phyloP scores from a whole-genome alignment of 2,113 vertebrate species.

The Hemichromis elongatus region DNA sequence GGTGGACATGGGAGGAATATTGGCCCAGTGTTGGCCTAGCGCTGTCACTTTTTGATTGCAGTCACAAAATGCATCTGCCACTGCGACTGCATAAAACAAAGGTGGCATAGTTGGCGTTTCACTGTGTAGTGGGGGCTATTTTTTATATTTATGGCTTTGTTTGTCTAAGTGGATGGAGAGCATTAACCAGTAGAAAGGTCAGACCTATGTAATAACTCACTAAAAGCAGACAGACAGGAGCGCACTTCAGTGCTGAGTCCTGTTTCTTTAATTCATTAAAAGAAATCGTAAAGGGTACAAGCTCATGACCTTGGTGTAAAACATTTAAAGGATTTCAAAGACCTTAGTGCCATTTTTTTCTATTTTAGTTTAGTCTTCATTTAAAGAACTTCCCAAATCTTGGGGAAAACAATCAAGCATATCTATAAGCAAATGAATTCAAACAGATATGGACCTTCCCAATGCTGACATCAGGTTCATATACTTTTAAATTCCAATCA shows the following conservation, averaged over 20 bases:
- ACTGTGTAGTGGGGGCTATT: not conserved
- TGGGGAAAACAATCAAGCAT: not conserved
- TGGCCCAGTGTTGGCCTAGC: slow-evolving; percentile 15
- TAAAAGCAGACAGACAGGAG: not conserved
- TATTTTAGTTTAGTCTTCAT: not conserved
- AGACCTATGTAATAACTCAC: not conserved
- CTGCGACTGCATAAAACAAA: not conserved
- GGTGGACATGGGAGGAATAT: not conserved
- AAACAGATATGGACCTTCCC: not conserved
- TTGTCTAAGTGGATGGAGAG: not conserved
- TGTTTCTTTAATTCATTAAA: not conserved
- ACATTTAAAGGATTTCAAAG: not conserved
- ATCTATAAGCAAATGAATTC: not conserved
- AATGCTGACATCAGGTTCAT: not conserved
- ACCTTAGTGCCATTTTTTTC: not conserved
- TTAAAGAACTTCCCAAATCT: not conserved
- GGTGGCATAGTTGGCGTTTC: not conserved
- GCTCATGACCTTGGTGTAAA: not conserved
- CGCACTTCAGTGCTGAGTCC: not conserved
- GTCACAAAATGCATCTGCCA: slow-evolving; percentile 13
- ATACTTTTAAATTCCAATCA: not conserved
- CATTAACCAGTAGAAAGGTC: not conserved
- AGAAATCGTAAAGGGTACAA: not conserved
- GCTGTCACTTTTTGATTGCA: slow-evolving; percentile 3
- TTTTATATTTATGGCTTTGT: slow-evolving; percentile 18